Percentiles rank a stretch among this genome's conserved stretches.
phyloP scores from a whole-genome alignment of 2,888 invertebrate species.

The Drosophila tanythrix region DNA sequence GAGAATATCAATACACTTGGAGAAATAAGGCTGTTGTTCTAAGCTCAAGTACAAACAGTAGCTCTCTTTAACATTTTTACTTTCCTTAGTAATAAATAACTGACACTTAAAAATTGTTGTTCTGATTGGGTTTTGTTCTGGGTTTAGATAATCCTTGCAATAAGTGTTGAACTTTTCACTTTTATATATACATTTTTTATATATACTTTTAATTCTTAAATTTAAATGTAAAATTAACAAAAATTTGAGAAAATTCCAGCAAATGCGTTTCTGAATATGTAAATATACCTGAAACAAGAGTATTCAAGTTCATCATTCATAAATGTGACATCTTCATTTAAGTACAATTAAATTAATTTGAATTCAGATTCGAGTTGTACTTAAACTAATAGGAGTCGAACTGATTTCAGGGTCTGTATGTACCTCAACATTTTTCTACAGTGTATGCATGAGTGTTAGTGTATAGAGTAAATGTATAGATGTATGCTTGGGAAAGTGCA shows the following conservation, averaged over 20 bases:
- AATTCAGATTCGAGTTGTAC: background rate
- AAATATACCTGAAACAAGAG: too few species aligned
- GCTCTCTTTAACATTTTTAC: background rate
- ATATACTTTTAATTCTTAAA: too few species aligned
- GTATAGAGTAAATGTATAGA: constrained; percentile 7
- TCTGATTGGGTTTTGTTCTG: background rate
- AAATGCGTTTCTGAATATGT: background rate
- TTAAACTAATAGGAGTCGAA: background rate
- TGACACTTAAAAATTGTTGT: background rate
- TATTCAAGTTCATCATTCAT: background rate
- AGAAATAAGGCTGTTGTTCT: background rate
- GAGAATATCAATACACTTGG: constrained; percentile 8
- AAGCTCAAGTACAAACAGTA: background rate
- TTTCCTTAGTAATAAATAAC: background rate
- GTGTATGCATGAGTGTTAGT: constrained; percentile 1
- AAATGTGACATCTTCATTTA: background rate
- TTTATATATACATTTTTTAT: too few species aligned
- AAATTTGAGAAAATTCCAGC: too few species aligned
- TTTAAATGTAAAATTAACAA: too few species aligned
- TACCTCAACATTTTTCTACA: background rate
- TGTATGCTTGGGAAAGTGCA: constrained; percentile 63
- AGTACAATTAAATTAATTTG: background rate
- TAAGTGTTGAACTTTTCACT: background rate
- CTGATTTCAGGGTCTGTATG: background rate
- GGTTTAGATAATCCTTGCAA: background rate